These are phyloP conservation scores for Ctenomys sociabilis DNA, from an alignment of 2,113 vertebrate genomes.

Conservation along the genomic window DNA sequence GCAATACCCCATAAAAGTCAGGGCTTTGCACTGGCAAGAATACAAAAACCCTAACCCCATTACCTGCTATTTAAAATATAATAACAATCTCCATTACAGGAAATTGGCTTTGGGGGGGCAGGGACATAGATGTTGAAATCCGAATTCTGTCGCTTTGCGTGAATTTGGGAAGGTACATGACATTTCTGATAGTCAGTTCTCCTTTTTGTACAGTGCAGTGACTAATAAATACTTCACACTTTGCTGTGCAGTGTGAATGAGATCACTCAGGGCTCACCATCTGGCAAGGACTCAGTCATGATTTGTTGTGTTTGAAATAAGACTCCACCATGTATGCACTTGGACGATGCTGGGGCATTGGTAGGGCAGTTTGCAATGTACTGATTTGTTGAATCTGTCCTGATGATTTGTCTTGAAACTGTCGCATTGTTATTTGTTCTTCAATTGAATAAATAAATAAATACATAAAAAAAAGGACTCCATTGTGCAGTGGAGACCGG, in stretches of 20 bases:
- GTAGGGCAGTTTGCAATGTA: no score
- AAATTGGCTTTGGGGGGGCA: background rate
- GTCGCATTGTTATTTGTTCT: no score
- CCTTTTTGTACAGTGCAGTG: slow-evolving; percentile 8
- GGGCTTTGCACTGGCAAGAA: background rate
- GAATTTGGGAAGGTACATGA: slow-evolving; percentile 19
- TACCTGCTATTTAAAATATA: slow-evolving; percentile 35
- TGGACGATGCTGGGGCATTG: no score
- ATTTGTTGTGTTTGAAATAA: background rate
- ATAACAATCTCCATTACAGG: slow-evolving; percentile 26
- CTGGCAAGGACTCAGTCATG: background rate
- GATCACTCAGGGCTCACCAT: background rate
- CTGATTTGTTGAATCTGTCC: no score
- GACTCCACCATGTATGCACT: no score
- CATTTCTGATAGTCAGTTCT: background rate
- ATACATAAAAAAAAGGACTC: no score
- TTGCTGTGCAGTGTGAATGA: background rate
- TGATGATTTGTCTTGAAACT: no score
- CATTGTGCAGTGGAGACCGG: no score
- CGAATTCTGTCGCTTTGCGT: background rate
- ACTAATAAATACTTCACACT: background rate
- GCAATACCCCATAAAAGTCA: background rate
- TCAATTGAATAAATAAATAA: no score
- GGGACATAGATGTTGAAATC: background rate
- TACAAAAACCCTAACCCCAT: background rate